Evolutionary conservation across 2,888 invertebrate species (phyloP).

Genomic region (Brachycybe producta): DNA sequence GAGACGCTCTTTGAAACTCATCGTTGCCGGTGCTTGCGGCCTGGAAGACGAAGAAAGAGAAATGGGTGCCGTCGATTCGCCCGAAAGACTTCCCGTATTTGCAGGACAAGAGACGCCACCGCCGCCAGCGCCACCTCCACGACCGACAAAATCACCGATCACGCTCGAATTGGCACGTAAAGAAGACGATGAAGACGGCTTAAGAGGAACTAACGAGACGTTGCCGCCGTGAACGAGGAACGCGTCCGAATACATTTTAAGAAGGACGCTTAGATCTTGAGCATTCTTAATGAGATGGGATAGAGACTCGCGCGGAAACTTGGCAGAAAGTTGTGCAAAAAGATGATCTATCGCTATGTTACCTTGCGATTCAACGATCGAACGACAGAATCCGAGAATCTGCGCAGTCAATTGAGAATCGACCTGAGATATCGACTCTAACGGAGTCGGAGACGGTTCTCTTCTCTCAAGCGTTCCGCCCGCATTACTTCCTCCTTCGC

Average conservation of each 20-base stretch:
- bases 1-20: constrained; percentile 73
- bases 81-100: background rate
- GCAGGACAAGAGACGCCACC: background rate
- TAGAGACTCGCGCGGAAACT: constrained; percentile 64
- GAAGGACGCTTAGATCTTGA: constrained; percentile 74
- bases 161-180: constrained; percentile 16
- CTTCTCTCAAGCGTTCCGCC: constrained; percentile 24
- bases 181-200: constrained; percentile 26
- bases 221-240: constrained; percentile 88
- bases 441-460: constrained; percentile 17
- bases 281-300: constrained; percentile 70
- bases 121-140: background rate
- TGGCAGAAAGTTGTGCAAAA: constrained; percentile 58
- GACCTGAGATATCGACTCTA: background rate
- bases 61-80: constrained; percentile 1
- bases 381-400: constrained; percentile 22
- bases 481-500: constrained; percentile 14
- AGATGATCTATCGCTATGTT: constrained; percentile 76
- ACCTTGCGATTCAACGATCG: constrained; percentile 38
- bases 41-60: constrained; percentile 12
- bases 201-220: constrained; percentile 52
- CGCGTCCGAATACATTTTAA: constrained; percentile 84
- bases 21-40: constrained; percentile 38
- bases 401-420: constrained; percentile 24
- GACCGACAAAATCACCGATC: constrained; percentile 12